These are phyloP conservation scores for Uloborus diversus DNA, from an alignment of 1,140 invertebrate genomes.

Conservation along the genomic window DNA sequence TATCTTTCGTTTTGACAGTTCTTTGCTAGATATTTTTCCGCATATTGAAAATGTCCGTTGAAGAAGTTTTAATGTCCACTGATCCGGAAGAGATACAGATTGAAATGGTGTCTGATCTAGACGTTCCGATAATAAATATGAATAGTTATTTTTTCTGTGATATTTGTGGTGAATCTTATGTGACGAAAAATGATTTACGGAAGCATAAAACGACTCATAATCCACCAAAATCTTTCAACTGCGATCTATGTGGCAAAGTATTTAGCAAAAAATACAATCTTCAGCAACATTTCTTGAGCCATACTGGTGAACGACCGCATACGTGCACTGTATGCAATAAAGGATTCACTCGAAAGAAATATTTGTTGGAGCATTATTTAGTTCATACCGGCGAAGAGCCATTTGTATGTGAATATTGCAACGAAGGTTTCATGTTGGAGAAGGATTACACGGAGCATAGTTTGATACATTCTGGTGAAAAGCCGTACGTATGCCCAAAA, in stretches of 20 bases:
- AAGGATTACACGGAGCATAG: conserved; percentile 17
- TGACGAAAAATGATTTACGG: conserved; percentile 2
- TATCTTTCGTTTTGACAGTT: background rate
- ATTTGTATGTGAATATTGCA: conserved; percentile 66
- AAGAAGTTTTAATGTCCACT: conserved; percentile 32
- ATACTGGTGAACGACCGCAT: conserved; percentile 41
- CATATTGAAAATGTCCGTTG: conserved; percentile 28
- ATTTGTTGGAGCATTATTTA: conserved; percentile 27
- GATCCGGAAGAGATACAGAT: conserved; percentile 35
- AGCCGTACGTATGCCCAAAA: conserved; percentile 29
- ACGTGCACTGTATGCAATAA: conserved; percentile 25
- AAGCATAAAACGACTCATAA: conserved; percentile 38
- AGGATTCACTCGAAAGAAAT: conserved; percentile 44
- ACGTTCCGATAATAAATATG: background rate
- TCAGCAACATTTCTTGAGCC: conserved; percentile 29
- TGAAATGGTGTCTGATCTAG: conserved; percentile 22
- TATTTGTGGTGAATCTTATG: conserved; percentile 30
- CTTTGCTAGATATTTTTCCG: too few relatives aligned
- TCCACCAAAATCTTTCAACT: conserved; percentile 22
- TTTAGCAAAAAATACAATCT: conserved; percentile 40
- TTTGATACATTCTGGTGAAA: conserved; percentile 26
- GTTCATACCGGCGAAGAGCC: conserved; percentile 43
- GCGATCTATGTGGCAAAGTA: conserved; percentile 17
- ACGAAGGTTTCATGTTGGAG: conserved; percentile 33
- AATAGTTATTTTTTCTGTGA: conserved; percentile 17